Evolutionary conservation across 2,797 vertebrate species (phyloP).

Genomic region (Graptemys geographica): DNA sequence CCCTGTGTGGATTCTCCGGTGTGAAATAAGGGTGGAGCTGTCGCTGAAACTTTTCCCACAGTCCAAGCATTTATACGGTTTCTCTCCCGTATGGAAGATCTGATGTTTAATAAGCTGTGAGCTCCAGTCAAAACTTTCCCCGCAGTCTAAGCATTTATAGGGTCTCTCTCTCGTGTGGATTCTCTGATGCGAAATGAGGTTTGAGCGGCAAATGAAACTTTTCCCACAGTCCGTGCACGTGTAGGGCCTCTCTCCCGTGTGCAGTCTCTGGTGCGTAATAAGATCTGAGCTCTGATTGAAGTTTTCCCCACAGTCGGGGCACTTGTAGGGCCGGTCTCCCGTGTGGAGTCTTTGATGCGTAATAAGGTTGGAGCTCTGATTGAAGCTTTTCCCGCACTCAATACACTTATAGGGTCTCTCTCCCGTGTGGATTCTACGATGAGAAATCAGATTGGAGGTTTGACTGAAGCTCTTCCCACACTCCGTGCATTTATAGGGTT

Average conservation of each 20-base stretch:
- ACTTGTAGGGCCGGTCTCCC: constrained; percentile 41
- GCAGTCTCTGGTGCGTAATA: neutral
- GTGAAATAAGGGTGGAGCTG: neutral
- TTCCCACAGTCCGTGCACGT: constrained; percentile 32
- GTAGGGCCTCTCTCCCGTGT: neutral
- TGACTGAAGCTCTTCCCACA: constrained; percentile 75
- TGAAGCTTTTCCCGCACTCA: constrained; percentile 64
- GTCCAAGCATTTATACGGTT: constrained; percentile 69
- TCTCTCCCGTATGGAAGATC: constrained; percentile 75
- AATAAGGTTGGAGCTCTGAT: constrained; percentile 64
- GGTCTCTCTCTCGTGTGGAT: constrained; percentile 36
- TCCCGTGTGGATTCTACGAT: constrained; percentile 65
- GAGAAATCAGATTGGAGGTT: constrained; percentile 69
- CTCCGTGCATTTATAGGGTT: constrained; percentile 70
- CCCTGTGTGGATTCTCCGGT: constrained; percentile 59
- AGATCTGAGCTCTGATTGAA: neutral
- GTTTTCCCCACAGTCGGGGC: neutral
- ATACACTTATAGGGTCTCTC: constrained; percentile 60
- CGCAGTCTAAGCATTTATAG: constrained; percentile 56
- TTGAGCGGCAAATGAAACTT: neutral
- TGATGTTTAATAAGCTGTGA: constrained; percentile 70
- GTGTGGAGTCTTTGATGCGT: constrained; percentile 58
- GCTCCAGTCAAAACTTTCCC: constrained; percentile 61
- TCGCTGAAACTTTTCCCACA: constrained; percentile 72
- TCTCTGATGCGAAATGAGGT: neutral